Evolutionary conservation across 2,888 invertebrate genomes (phyloP), one percentile per base, ranked within the genome.

Genomic region (Drosophila gaucha): DNA sequence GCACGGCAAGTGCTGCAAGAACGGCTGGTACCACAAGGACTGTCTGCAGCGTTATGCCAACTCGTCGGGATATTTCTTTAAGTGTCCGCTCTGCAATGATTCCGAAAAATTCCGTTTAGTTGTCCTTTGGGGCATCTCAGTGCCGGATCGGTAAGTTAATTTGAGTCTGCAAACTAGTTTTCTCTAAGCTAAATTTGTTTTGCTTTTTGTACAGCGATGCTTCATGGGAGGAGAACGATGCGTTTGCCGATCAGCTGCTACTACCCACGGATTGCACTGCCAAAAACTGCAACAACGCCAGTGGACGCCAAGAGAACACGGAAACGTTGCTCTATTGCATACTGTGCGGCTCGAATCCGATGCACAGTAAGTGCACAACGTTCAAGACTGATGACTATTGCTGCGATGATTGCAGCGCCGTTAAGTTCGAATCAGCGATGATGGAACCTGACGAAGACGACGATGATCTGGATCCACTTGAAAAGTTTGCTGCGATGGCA

Each of bases 51-150:
- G 93, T 55, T 94, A 96, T 91, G 96, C 97, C 0, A 89, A 94
- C 6, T 95, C 94, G 74, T 94, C 96, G 0, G 97, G 97, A 0
- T 96, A 97, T 79, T 96, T 95, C 89, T 94, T 97, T 73, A 97
- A 96, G 85, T 97, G 97, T 89, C 97, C 97, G 0, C 91, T 96
- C 0, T 97, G 96, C 82, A 97, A 96, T 78, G 94, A 96, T 86
- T 94, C 93, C 0, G 93, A 94, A 0, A 94, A 95, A 89, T 89
- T 94, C 16, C 67, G 75, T 2, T 26, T 46, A 1, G 62, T 72
- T 10, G 58, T 51, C 10, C 43, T 0, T 89, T 92, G 93, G 88
- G 97, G 97, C 2, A 95, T 97, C 67, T 96, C 94, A 64, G 94
- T 97, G 39, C 97, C 97, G 0, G 95, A 96, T 80, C 94, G 95